Evolutionary conservation across 2,797 vertebrate species (phyloP).

Genomic region (Bradypodion pumilum): DNA sequence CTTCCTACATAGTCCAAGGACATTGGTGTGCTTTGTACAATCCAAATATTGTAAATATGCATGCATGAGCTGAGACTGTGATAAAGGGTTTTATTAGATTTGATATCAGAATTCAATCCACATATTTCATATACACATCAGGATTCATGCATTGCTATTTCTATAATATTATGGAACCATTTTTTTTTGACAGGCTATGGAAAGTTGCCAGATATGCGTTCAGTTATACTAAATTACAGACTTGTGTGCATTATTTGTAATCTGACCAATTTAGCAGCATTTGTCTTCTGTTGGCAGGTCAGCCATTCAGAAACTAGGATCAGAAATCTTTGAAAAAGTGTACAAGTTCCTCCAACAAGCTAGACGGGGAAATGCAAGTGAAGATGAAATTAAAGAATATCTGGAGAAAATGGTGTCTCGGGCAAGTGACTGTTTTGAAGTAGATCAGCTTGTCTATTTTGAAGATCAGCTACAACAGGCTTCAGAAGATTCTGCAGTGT

Average conservation of each 20-base stretch:
- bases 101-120: background rate
- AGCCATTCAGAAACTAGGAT: constrained; percentile 76
- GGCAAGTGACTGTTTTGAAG: constrained; percentile 77
- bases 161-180: constrained; percentile 5
- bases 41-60: background rate
- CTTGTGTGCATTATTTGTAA: background rate
- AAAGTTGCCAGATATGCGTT: background rate
- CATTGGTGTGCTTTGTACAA: background rate
- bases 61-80: background rate
- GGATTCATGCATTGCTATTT: background rate
- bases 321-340: constrained; percentile 74
- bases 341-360: constrained; percentile 78
- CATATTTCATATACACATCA: background rate
- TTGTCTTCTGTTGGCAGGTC: constrained; percentile 65
- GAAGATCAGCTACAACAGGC: constrained; percentile 77
- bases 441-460: constrained; percentile 85
- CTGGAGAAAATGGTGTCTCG: constrained; percentile 73
- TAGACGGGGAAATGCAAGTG: constrained; percentile 63
- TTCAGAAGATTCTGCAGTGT: background rate
- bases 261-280: background rate
- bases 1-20: background rate
- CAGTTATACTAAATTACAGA: constrained; percentile 1
- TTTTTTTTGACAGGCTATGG: background rate
- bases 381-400: constrained; percentile 65
- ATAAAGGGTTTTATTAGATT: background rate